Evolutionary conservation across 2,113 vertebrate genomes (phyloP).

Genomic region (Aptenodytes patagonicus): DNA sequence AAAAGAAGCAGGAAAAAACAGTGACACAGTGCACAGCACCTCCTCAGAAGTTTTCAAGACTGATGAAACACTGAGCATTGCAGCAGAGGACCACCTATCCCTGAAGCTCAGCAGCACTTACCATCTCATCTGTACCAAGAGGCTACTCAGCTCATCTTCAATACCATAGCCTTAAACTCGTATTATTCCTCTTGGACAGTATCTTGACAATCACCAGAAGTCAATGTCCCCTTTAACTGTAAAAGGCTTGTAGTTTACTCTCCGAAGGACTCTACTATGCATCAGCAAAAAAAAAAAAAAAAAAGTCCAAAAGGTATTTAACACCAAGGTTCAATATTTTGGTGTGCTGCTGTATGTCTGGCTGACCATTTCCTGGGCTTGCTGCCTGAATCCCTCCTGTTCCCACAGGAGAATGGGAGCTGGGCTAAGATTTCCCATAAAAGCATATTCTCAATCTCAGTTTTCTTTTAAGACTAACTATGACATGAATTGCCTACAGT

Average conservation of each 20-base stretch:
- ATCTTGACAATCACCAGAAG: neutral
- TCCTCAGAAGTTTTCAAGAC: neutral
- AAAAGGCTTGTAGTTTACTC: neutral
- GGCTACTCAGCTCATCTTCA: neutral
- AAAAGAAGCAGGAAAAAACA: neutral
- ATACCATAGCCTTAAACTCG: accelerated
- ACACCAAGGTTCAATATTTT: neutral
- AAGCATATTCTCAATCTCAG: neutral
- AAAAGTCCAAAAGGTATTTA: neutral
- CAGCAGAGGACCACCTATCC: neutral
- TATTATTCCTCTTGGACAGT: neutral
- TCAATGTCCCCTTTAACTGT: neutral
- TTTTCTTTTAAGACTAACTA: neutral
- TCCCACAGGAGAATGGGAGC: neutral
- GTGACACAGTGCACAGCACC: neutral
- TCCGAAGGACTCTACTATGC: neutral
- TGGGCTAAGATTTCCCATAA: neutral
- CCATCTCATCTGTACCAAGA: neutral
- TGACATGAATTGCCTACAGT: neutral
- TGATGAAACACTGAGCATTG: neutral
- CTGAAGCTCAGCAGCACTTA: neutral
- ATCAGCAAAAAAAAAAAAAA: neutral
- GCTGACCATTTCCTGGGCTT: neutral
- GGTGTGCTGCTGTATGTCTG: neutral
- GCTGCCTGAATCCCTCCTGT: neutral